Percentiles rank a stretch among this genome's conserved stretches.
These are phyloP conservation scores for Muschampia plurimacula DNA, from an alignment of 2,888 invertebrate species.

Conservation along the genomic window DNA sequence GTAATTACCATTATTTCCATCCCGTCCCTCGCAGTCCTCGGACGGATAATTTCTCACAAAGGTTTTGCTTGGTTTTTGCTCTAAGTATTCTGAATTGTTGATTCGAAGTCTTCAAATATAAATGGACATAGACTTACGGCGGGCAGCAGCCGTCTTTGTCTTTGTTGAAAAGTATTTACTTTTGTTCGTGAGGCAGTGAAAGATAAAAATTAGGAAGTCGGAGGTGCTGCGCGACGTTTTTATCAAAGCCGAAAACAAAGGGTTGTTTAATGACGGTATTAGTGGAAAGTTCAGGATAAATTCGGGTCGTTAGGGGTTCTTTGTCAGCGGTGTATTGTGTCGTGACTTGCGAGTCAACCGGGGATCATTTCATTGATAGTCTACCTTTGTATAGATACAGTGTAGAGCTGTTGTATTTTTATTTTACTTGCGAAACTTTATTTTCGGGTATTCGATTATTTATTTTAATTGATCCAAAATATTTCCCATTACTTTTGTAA, in stretches of 20 bases:
- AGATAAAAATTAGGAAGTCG: slow-evolving; percentile 81
- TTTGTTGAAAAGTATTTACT: slow-evolving; percentile 67
- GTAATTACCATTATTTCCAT: slow-evolving; percentile 34
- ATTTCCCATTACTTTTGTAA: background rate
- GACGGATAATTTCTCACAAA: slow-evolving; percentile 32
- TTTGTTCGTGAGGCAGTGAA: slow-evolving; percentile 70
- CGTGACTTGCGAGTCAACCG: slow-evolving; percentile 62
- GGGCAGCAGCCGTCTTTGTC: slow-evolving; percentile 53
- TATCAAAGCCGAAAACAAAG: slow-evolving; percentile 82
- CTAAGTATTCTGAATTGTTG: slow-evolving; percentile 40
- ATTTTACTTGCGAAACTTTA: slow-evolving; percentile 12
- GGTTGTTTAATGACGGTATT: slow-evolving; percentile 83
- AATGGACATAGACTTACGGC: slow-evolving; percentile 44
- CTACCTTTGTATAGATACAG: slow-evolving; percentile 31
- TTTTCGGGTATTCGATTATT: slow-evolving; percentile 8
- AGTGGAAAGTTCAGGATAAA: slow-evolving; percentile 83
- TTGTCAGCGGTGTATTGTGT: slow-evolving; percentile 78
- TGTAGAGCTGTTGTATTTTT: slow-evolving; percentile 24
- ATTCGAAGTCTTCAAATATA: slow-evolving; percentile 41
- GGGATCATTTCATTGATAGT: slow-evolving; percentile 36
- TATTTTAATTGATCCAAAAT: slow-evolving; percentile 19
- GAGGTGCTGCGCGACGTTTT: slow-evolving; percentile 75
- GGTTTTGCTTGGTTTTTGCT: slow-evolving; percentile 33
- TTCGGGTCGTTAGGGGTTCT: slow-evolving; percentile 78
- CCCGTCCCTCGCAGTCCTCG: slow-evolving; percentile 14